Evolutionary conservation across 2,113 vertebrate species (phyloP).

Genomic region (Pterocles orientalis): DNA sequence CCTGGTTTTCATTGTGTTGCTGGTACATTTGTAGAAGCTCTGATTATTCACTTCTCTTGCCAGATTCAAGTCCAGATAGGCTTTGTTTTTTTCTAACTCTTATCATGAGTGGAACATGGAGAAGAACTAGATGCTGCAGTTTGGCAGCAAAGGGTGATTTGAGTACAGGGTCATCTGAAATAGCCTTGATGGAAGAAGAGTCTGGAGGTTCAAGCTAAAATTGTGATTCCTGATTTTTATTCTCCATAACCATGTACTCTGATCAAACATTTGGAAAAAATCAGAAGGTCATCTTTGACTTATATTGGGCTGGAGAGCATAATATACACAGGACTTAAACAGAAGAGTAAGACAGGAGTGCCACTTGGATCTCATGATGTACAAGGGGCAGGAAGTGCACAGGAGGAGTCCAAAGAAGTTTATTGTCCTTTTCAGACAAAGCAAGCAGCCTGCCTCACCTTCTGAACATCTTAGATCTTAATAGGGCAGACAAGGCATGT

Average conservation of each 20-base stretch:
- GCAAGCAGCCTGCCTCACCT: not conserved
- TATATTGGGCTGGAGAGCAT: not conserved
- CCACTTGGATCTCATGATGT: not conserved
- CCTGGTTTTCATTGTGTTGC: not conserved
- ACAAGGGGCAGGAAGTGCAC: not conserved
- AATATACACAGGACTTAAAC: not conserved
- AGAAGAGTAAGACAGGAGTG: not conserved
- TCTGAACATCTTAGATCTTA: not conserved
- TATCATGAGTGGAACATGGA: not conserved
- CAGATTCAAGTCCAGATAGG: not conserved
- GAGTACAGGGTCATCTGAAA: not conserved
- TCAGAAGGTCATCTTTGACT: not conserved
- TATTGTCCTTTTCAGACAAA: not conserved
- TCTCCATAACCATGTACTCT: not conserved
- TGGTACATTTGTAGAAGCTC: not conserved
- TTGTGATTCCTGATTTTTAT: not conserved
- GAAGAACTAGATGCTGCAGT: not conserved
- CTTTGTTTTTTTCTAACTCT: not conserved
- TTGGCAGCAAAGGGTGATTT: not conserved
- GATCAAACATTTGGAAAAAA: not conserved
- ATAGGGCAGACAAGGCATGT: not conserved
- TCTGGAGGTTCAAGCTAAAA: not conserved
- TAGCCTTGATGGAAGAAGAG: not conserved
- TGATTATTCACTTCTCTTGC: not conserved
- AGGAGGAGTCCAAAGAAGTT: not conserved